Evolutionary conservation across 2,888 invertebrate species (phyloP).

Genomic region (Nudaria mundana): DNA sequence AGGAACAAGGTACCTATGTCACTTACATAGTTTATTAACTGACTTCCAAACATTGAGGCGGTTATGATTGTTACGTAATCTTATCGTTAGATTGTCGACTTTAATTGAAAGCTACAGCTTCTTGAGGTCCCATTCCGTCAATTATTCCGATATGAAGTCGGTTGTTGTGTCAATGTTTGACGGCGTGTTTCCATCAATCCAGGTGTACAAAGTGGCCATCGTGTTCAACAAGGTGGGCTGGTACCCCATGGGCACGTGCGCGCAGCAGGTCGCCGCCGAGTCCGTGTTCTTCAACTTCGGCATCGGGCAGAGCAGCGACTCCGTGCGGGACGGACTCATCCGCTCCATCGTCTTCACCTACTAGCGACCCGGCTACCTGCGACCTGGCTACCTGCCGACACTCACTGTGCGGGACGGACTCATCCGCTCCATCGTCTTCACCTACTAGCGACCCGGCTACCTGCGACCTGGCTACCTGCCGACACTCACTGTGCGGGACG

Average conservation of each 20-base stretch:
- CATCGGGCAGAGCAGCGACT: conserved; percentile 86
- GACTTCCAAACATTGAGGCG: no score
- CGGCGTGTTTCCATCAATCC: no score
- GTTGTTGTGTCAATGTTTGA: no score
- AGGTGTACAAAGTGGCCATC: conserved; percentile 91
- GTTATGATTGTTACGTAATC: no score
- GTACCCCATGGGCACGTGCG: conserved; percentile 90
- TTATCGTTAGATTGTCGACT: no score
- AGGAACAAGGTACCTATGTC: conserved; percentile 60
- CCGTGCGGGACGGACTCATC: conserved; percentile 88
- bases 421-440: conserved; percentile 89
- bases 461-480: no score
- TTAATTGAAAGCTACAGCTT: no score
- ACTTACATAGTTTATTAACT: no score
- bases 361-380: conserved; percentile 28
- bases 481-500: no score
- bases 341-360: conserved; percentile 88
- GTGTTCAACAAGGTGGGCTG: conserved; percentile 91
- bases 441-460: conserved; percentile 50
- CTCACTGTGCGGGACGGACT: conserved; percentile 89
- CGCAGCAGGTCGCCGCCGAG: conserved; percentile 84
- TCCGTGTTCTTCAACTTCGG: conserved; percentile 89
- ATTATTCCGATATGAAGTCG: no score
- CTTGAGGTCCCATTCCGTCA: no score
- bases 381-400: no score